Evolutionary conservation across 2,113 vertebrate species (phyloP).

Genomic region (Murina feae): DNA sequence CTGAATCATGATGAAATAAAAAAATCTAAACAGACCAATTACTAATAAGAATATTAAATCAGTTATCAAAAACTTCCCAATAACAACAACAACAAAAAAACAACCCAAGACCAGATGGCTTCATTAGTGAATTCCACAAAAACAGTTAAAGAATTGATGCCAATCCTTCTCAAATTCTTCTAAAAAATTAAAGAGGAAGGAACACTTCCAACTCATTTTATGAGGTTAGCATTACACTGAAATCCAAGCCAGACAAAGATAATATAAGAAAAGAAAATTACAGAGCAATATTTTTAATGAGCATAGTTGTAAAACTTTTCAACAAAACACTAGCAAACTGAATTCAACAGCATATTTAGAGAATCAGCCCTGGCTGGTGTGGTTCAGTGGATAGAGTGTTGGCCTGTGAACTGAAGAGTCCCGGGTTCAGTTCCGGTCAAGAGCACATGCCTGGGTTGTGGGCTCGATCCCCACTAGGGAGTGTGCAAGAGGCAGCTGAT

Average conservation of each 20-base stretch:
- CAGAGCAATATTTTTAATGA: background rate
- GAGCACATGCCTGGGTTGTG: too few relatives aligned
- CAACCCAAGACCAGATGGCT: background rate
- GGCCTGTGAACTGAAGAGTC: too few relatives aligned
- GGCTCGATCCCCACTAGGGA: too few relatives aligned
- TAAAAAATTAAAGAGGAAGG: background rate
- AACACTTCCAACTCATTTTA: background rate
- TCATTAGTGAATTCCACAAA: background rate
- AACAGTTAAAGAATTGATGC: background rate
- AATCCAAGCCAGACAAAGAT: background rate
- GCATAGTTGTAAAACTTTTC: background rate
- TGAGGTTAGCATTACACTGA: background rate
- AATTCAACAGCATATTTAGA: background rate
- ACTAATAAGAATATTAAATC: background rate
- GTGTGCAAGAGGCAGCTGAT: too few relatives aligned
- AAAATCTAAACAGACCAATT: background rate
- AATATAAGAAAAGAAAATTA: background rate
- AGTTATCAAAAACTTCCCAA: background rate
- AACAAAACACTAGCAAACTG: background rate
- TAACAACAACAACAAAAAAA: too few relatives aligned
- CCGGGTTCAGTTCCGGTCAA: too few relatives aligned
- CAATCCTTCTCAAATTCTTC: background rate
- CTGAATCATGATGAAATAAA: background rate
- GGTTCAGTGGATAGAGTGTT: too few relatives aligned
- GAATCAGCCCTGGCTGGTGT: background rate